Evolutionary conservation across 2,797 vertebrate species (phyloP).

Genomic region (Aselliscus stoliczkanus): DNA sequence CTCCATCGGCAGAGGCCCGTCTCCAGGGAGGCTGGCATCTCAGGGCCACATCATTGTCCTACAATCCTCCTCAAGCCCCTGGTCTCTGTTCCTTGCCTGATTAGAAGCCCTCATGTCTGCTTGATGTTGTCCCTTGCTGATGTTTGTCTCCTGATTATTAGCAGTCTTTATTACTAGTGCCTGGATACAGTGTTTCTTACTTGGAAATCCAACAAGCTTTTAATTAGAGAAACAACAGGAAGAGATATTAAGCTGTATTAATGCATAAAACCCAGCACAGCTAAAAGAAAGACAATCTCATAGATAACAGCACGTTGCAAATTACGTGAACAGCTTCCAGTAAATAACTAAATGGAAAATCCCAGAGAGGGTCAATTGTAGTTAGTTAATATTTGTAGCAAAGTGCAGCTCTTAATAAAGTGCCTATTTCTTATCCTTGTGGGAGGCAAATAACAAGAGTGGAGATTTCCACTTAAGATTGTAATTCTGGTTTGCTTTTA

Average conservation of each 20-base stretch:
- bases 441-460: background rate
- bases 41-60: background rate
- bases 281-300: constrained; percentile 59
- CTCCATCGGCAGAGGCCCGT: background rate
- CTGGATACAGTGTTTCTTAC: constrained; percentile 47
- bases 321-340: constrained; percentile 57
- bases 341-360: constrained; percentile 56
- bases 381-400: constrained; percentile 57
- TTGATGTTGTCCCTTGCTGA: background rate
- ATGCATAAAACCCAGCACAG: constrained; percentile 71
- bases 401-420: constrained; percentile 36
- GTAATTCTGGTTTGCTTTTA: background rate
- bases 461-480: constrained; percentile 16
- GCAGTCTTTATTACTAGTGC: constrained; percentile 37
- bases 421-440: background rate
- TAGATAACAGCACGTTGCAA: constrained; percentile 58
- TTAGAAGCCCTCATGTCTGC: background rate
- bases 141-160: constrained; percentile 54
- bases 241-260: constrained; percentile 69
- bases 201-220: constrained; percentile 71
- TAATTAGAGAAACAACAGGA: constrained; percentile 74
- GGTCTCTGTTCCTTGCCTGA: background rate
- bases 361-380: constrained; percentile 63
- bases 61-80: no score
- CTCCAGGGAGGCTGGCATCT: background rate